Percentiles rank a stretch among this genome's conserved stretches.
These are phyloP conservation scores for Cantharis rufa DNA, from an alignment of 2,888 invertebrate species.

Conservation along the genomic window DNA sequence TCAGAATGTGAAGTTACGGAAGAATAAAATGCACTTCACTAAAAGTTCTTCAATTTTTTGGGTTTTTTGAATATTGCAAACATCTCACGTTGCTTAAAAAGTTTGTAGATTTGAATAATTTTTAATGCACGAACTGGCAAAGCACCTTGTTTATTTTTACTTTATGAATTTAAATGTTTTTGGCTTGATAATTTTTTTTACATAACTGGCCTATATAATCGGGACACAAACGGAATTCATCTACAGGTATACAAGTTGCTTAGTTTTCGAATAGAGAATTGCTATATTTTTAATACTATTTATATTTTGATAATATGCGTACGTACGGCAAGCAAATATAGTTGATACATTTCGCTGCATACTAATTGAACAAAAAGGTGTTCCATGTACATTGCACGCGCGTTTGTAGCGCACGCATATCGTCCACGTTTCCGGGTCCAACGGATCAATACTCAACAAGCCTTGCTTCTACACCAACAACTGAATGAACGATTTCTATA, in stretches of 20 bases:
- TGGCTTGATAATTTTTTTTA: not conserved
- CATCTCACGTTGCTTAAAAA: not conserved
- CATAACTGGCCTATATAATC: not conserved
- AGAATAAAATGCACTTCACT: not conserved
- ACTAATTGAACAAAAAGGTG: slow-evolving; percentile 12
- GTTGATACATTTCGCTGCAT: not conserved
- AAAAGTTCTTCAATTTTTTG: not conserved
- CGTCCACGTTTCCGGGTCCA: slow-evolving; percentile 24
- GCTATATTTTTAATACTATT: not conserved
- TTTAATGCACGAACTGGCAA: not conserved
- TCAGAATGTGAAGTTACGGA: not conserved
- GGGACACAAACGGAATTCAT: not conserved
- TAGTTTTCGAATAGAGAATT: not conserved
- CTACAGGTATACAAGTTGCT: not conserved
- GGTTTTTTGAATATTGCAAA: not conserved
- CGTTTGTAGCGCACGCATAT: slow-evolving; percentile 16
- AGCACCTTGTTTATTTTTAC: not conserved
- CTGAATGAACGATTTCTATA: not conserved
- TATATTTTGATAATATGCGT: not conserved
- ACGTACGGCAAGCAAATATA: not conserved
- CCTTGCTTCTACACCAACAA: not conserved
- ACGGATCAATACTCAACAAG: slow-evolving; percentile 17
- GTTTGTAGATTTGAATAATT: not conserved
- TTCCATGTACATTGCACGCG: slow-evolving; percentile 14
- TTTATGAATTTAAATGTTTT: not conserved